Conservation (phyloP, 92 coral and sea anemone genomes). For the Siderastrea siderea region DNA sequence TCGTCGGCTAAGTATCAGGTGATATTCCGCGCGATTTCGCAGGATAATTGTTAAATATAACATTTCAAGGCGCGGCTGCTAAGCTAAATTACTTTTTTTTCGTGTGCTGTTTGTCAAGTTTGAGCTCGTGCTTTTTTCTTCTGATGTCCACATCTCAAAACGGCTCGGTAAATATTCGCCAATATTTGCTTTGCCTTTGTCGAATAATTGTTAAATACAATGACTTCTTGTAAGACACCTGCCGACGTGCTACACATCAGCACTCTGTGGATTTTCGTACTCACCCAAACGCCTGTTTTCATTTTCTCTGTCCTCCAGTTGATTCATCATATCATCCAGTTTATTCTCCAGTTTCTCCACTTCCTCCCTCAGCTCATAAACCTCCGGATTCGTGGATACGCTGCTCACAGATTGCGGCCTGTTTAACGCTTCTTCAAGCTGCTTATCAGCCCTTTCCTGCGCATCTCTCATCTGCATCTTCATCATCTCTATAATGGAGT, state of each 20-base stretch:
- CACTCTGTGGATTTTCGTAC: not conserved
- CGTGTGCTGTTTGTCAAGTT: no score
- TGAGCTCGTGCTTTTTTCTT: no score
- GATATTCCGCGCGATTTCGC: no score
- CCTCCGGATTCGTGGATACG: constrained; percentile 84
- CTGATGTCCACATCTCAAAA: no score
- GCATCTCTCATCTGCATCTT: constrained; percentile 97
- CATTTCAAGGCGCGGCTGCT: no score
- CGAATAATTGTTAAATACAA: no score
- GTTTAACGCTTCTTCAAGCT: constrained; percentile 85
- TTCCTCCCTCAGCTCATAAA: constrained; percentile 84
- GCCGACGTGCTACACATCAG: not conserved
- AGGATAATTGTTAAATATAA: no score
- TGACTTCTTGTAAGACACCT: no score
- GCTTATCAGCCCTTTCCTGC: constrained; percentile 87
- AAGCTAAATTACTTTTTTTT: no score
- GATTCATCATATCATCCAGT: constrained; percentile 85
- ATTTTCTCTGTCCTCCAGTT: constrained; percentile 85
- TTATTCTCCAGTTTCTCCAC: constrained; percentile 86
- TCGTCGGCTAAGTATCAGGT: no score
- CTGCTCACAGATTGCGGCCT: constrained; percentile 81
- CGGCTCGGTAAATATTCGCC: no score
- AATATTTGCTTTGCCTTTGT: no score
- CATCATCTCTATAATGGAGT: constrained; percentile 93
- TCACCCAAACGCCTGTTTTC: constrained; percentile 91